A percentile compares a stretch with the other conserved stretches of the same genome.
phyloP scores from a whole-genome alignment of 2,888 invertebrate species.

The Stenodera caucasica region DNA sequence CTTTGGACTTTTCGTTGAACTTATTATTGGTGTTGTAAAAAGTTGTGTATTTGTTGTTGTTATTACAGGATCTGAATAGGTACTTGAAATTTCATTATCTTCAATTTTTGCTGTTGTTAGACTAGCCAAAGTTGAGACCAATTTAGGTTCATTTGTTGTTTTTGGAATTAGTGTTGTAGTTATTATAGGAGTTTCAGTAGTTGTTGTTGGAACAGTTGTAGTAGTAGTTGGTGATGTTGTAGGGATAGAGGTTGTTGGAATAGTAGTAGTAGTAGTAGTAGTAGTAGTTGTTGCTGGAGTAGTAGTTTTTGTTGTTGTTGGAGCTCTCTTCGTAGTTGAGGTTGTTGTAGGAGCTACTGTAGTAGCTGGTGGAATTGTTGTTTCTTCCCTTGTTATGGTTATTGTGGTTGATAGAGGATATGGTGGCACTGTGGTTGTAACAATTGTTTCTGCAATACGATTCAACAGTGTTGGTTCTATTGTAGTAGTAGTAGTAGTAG shows the following conservation, averaged over 20 bases:
- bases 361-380: slow-evolving; percentile 20
- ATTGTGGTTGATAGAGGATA: background rate
- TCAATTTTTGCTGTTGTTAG: slow-evolving; percentile 21
- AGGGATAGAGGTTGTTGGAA: slow-evolving; percentile 22
- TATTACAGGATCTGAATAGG: slow-evolving; percentile 18
- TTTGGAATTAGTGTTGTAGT: slow-evolving; percentile 25
- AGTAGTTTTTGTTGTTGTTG: slow-evolving; percentile 30
- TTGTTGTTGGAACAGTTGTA: slow-evolving; percentile 25
- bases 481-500: slow-evolving; percentile 16
- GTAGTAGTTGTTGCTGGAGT: slow-evolving; percentile 29
- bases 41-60: slow-evolving; percentile 13
- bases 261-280: slow-evolving; percentile 31
- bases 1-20: slow-evolving; percentile 36
- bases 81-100: slow-evolving; percentile 8
- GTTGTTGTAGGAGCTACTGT: slow-evolving; percentile 33
- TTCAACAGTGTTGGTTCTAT: slow-evolving; percentile 21
- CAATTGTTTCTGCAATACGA: slow-evolving; percentile 23
- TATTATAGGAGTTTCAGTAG: slow-evolving; percentile 18
- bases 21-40: background rate
- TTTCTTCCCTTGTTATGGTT: slow-evolving; percentile 9
- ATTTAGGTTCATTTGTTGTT: too few relatives aligned
- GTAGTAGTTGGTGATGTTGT: slow-evolving; percentile 34
- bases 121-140: too few relatives aligned
- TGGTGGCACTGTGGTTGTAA: background rate
- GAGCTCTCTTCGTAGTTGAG: slow-evolving; percentile 34